phyloP scores from a whole-genome alignment of 37 sponge, comb jelly and placozoan genomes.

The Aphrocallistes beatrix region DNA sequence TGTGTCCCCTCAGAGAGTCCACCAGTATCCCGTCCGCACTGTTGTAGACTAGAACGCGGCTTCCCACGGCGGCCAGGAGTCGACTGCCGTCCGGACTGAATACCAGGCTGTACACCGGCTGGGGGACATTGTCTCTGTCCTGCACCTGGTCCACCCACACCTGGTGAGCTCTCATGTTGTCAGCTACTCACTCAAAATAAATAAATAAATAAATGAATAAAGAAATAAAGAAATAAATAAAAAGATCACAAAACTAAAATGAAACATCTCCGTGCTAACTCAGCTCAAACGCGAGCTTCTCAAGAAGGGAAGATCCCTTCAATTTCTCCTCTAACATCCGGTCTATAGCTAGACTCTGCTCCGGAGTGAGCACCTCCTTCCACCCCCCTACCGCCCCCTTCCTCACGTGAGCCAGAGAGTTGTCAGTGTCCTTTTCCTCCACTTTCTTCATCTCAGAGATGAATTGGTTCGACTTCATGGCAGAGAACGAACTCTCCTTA shows the following conservation, averaged over 20 bases:
- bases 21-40: slow-evolving; percentile 45
- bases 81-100: slow-evolving; percentile 68
- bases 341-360: background rate
- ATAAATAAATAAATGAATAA: background rate
- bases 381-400: background rate
- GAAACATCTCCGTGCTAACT: background rate
- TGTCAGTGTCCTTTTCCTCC: background rate
- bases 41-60: slow-evolving; percentile 43
- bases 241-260: background rate
- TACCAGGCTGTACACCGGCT: slow-evolving; percentile 56
- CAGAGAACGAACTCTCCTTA: background rate
- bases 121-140: slow-evolving; percentile 36
- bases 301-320: background rate
- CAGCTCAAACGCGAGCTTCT: background rate
- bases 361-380: background rate
- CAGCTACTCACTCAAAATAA: background rate
- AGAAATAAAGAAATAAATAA: background rate
- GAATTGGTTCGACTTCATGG: slow-evolving; percentile 11
- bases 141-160: slow-evolving; percentile 51
- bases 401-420: background rate
- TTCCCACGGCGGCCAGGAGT: slow-evolving; percentile 54
- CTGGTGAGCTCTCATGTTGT: slow-evolving; percentile 29
- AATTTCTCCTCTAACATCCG: background rate
- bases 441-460: background rate
- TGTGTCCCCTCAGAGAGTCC: slow-evolving; percentile 72